Base-by-base conservation (phyloP, 2,888 invertebrate species). In the Abscondita cerata region DNA sequence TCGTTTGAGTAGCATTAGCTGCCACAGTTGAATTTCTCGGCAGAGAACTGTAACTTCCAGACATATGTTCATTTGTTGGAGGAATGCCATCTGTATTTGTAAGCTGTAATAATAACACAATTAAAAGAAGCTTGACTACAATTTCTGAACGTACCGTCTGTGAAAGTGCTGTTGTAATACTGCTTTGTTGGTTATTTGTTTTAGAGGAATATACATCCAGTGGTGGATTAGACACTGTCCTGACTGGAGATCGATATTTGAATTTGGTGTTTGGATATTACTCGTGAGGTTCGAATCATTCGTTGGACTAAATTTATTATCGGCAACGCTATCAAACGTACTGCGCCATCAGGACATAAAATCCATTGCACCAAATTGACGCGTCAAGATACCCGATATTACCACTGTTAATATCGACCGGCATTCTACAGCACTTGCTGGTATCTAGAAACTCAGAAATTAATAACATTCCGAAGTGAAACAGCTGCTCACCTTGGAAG, bases 361-460 rank as follows among this genome's bases (percentile, higher is more conserved):
- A 73, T 95, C 95, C 70, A 96, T 83, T 1, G 91, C 95, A 31
- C 96, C 96, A 81, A 97, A 97, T 83, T 96, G 96, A 68, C n/a
- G 97, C 95, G 82, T 96, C 96, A 70, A 97, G 85, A 79, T 90
- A 89, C 66, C 86, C 87, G 68, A 89, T 87, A 67, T n/a, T n/a
- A n/a, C 87, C 88, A 62, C 87, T 87, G 75, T 88, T 89, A 59
- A 90, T 84, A 73, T 95, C 95, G 66, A 93, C 96, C 0, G 97
- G 97, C 97, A 97, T 97, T 97, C 97, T 36, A 98, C 97, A 16
- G 97, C 96, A 59, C 90, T 91, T 53, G 93, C 86, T 40, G 96
- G 97, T 75, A 98, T 98, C 91, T 95, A 80, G 6, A 81, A 76
- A 25, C 11, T 33, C 18, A 13, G 18, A 34, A 40, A 48, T 31